Evolutionary conservation across 2,797 vertebrate species (phyloP).

Genomic region (Mycteria americana): DNA sequence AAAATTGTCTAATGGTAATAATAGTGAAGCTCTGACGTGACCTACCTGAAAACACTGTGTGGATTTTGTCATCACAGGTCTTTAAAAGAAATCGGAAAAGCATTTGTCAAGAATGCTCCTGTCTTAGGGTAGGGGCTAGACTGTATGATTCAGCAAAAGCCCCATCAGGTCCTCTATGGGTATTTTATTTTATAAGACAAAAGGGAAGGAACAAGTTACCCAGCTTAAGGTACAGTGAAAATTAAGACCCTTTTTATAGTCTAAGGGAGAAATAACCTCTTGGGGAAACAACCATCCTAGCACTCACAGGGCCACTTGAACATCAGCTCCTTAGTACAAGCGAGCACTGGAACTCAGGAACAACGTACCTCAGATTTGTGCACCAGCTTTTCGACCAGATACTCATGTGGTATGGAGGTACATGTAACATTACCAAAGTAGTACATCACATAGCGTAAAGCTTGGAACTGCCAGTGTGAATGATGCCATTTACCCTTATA

Average conservation of each 20-base stretch:
- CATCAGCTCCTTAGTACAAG: background rate
- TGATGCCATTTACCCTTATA: background rate
- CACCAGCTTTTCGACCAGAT: background rate
- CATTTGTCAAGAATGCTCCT: background rate
- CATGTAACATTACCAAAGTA: background rate
- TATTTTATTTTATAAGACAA: background rate
- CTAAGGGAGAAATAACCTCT: background rate
- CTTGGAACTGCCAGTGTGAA: background rate
- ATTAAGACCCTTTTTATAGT: background rate
- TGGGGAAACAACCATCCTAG: background rate
- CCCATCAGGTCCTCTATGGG: background rate
- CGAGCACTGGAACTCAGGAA: background rate
- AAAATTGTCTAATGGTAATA: background rate
- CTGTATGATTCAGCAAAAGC: background rate
- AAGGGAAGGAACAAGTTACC: background rate
- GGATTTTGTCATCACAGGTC: background rate
- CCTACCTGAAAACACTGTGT: background rate
- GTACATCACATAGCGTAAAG: background rate
- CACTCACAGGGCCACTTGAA: accelerated
- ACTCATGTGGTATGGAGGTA: background rate
- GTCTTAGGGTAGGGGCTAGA: background rate
- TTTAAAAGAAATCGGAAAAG: background rate
- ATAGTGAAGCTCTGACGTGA: background rate
- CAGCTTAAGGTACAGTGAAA: background rate
- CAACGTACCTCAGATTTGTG: background rate